Base-by-base conservation (phyloP, 2,797 vertebrate species). In the Arremon brunneinucha region DNA sequence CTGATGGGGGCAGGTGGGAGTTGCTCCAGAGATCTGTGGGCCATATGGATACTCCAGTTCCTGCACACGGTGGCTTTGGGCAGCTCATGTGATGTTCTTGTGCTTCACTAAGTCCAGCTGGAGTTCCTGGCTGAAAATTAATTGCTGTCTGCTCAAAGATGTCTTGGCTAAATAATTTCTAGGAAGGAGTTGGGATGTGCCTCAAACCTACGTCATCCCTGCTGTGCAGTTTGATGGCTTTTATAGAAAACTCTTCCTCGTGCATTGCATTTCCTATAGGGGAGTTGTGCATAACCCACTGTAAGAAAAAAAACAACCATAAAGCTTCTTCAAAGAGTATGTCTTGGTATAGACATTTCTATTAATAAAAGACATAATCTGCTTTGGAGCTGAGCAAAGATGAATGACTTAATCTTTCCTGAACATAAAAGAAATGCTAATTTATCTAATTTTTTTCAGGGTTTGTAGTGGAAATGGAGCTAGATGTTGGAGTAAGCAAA, bases 111-210 rank as follows among this genome's bases (percentile, higher is more conserved):
- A 44, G 80, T 93, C 85, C 94, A 80, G 80, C 90, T 97, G 94
- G 95, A 94, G 86, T 84, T 94, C 43, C 60, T 94, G 95, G 70
- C 74, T 90, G 85, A 87, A 91, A 84, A 79, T 89, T 76, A 87
- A 74, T 84, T 93, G 95, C 90, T 94, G 82, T 94, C 89, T 96
- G 74, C 67, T 94, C 46, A 12, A 78, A 93, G 86, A 89, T 82
- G 39, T 80, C 88, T 84, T 95, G 85, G 71, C 68, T 86, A 80
- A 60, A 43, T 90, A 56, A 91, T 94, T 94, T 95, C 94, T 74
- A 91, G 92, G 82, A 93, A 88, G 94, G 63, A 94, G 92, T 60
- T 12, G 50, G 70, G 83, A 67, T 82, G 17, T 87, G 63, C 47
- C 59, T 90, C 70, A 89, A 67, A 81, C 19, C 53, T 69, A 53